Evolutionary conservation across 2,888 invertebrate species (phyloP).

Genomic region (Drosophila infuscata): DNA sequence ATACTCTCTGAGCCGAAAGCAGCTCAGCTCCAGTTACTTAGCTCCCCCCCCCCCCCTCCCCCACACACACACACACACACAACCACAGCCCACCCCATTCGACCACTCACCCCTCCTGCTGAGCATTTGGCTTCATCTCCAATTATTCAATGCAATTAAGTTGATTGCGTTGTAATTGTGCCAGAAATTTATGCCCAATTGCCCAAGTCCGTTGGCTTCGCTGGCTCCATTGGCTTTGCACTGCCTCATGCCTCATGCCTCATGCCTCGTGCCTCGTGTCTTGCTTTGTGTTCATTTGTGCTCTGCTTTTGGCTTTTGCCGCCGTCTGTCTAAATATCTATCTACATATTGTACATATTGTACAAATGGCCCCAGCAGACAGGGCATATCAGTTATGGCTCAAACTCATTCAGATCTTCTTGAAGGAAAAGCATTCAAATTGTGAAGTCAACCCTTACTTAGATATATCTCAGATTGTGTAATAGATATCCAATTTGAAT

Average conservation of each 20-base stretch:
- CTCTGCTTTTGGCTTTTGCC: slow-evolving; percentile 17
- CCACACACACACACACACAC: too few species aligned
- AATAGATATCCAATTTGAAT: neutral
- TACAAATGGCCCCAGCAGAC: slow-evolving; percentile 1
- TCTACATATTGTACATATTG: slow-evolving; percentile 14
- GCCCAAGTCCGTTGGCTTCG: slow-evolving; percentile 47
- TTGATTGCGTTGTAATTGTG: slow-evolving; percentile 75
- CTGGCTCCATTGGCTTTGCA: slow-evolving; percentile 10
- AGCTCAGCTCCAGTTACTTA: neutral
- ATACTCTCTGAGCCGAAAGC: slow-evolving; percentile 2
- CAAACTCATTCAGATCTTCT: neutral
- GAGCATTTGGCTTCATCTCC: slow-evolving; percentile 46
- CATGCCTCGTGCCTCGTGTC: neutral
- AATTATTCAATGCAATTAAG: slow-evolving; percentile 81
- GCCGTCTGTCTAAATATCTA: slow-evolving; percentile 22
- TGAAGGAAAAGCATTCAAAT: neutral
- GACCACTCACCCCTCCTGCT: neutral
- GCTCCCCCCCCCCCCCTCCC: neutral
- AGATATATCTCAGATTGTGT: neutral
- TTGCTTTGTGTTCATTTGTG: slow-evolving; percentile 22
- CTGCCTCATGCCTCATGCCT: neutral
- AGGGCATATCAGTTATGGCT: slow-evolving; percentile 8
- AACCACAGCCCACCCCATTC: neutral
- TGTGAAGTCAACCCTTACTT: neutral
- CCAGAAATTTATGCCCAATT: slow-evolving; percentile 74